These are phyloP conservation scores for Podarcis cretensis DNA, from an alignment of 2,113 vertebrate species.

Conservation along the genomic window DNA sequence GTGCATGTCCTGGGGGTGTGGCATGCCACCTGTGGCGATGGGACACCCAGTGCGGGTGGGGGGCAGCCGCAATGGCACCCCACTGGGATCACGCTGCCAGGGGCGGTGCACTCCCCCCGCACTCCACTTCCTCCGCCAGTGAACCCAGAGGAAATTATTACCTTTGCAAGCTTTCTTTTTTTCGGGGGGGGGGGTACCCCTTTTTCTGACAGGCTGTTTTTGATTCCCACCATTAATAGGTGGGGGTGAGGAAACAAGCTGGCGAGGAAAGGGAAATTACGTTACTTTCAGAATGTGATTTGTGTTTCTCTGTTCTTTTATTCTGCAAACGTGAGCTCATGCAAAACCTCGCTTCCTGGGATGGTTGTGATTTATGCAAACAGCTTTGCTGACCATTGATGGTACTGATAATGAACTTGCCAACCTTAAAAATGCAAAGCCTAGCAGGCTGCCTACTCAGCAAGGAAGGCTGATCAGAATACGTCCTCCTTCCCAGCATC, in stretches of 20 bases:
- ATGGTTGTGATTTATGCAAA: background rate
- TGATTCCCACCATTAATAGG: background rate
- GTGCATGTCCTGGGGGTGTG: too few species aligned
- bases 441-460: background rate
- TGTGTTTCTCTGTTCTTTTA: background rate
- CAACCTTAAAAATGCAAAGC: constrained; percentile 11
- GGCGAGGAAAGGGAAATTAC: background rate
- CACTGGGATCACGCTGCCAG: too few species aligned
- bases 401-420: constrained; percentile 8
- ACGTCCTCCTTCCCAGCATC: background rate
- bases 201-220: background rate
- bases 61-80: too few species aligned
- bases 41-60: too few species aligned
- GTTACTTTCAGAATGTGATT: background rate
- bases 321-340: background rate
- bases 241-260: too few species aligned
- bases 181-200: background rate
- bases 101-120: too few species aligned
- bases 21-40: rapidly evolving
- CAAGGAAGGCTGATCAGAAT: background rate
- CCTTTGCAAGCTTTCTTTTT: background rate
- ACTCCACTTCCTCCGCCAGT: too few species aligned
- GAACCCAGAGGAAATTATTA: background rate
- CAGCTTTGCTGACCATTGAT: background rate
- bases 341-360: background rate